Conservation (phyloP, 2,888 invertebrate genomes). For the Epistrophella euchroma region DNA sequence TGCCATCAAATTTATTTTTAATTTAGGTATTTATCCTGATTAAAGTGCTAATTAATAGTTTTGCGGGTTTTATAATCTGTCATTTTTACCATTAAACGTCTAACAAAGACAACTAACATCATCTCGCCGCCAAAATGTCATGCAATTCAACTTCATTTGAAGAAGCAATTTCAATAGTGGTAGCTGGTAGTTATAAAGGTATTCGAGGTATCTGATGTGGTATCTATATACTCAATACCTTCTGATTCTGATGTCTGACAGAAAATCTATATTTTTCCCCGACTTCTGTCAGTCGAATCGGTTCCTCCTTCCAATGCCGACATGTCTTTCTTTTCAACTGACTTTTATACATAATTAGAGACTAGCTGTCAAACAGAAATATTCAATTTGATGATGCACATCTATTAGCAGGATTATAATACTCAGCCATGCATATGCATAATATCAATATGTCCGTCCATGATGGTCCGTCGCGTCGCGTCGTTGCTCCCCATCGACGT, state of each 20-base stretch:
- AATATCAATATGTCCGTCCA: slow-evolving; percentile 22
- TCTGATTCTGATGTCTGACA: slow-evolving; percentile 17
- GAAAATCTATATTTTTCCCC: slow-evolving; percentile 47
- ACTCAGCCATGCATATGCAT: slow-evolving; percentile 45
- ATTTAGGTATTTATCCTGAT: too few relatives aligned
- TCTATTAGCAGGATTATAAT: slow-evolving; percentile 65
- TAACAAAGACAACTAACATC: slow-evolving; percentile 30
- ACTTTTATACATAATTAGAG: slow-evolving; percentile 71
- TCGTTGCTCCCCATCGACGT: neutral
- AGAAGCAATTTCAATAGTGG: neutral
- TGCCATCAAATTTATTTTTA: too few relatives aligned
- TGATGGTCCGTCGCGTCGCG: slow-evolving; percentile 25
- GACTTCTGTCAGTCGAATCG: slow-evolving; percentile 6
- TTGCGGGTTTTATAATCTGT: neutral
- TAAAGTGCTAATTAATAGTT: neutral
- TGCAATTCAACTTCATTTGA: slow-evolving; percentile 25
- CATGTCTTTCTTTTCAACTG: slow-evolving; percentile 60
- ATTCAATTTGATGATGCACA: slow-evolving; percentile 74
- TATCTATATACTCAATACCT: slow-evolving; percentile 20
- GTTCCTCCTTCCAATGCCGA: slow-evolving; percentile 18
- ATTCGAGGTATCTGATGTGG: slow-evolving; percentile 10
- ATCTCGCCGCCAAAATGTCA: slow-evolving; percentile 24
- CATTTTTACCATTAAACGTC: slow-evolving; percentile 6
- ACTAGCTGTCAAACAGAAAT: slow-evolving; percentile 63
- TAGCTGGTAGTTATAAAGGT: neutral